Conservation (phyloP, 2,797 vertebrate genomes). For the Margarornis squamiger region DNA sequence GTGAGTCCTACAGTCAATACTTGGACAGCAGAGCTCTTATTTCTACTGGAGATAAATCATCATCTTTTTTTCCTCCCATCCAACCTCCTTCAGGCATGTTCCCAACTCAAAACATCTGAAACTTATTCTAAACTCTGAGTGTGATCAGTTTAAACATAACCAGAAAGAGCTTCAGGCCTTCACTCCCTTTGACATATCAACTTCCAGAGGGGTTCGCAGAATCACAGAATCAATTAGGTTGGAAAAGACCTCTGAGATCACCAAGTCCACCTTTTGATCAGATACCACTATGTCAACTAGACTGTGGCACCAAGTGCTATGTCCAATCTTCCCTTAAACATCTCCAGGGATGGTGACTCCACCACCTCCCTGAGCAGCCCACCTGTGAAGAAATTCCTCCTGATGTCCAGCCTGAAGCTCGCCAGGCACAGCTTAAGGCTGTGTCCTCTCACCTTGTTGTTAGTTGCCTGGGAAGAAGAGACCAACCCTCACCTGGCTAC, state of each 20-base stretch:
- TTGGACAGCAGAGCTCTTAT: not conserved
- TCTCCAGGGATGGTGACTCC: not conserved
- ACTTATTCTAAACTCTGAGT: not conserved
- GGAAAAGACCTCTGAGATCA: not conserved
- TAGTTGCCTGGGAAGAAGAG: not conserved
- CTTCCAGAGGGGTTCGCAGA: not conserved
- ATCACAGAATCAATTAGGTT: not conserved
- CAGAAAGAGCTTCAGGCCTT: not conserved
- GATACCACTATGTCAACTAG: not conserved
- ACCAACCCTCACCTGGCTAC: too few species aligned
- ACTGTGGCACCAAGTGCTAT: not conserved
- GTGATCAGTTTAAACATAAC: not conserved
- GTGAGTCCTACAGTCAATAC: not conserved
- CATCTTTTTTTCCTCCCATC: not conserved
- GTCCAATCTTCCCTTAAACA: not conserved
- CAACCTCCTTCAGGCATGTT: accelerated
- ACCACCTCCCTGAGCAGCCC: not conserved
- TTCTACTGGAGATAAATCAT: not conserved
- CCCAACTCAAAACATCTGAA: not conserved
- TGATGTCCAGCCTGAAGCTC: not conserved
- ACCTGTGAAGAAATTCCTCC: not conserved
- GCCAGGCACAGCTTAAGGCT: not conserved
- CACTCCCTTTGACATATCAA: accelerated
- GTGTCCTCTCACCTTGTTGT: not conserved
- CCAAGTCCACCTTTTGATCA: not conserved